Percentiles rank a stretch among this genome's conserved stretches.
Evolutionary conservation across 2,797 vertebrate genomes (phyloP).

Genomic region (Coreius guichenoti): DNA sequence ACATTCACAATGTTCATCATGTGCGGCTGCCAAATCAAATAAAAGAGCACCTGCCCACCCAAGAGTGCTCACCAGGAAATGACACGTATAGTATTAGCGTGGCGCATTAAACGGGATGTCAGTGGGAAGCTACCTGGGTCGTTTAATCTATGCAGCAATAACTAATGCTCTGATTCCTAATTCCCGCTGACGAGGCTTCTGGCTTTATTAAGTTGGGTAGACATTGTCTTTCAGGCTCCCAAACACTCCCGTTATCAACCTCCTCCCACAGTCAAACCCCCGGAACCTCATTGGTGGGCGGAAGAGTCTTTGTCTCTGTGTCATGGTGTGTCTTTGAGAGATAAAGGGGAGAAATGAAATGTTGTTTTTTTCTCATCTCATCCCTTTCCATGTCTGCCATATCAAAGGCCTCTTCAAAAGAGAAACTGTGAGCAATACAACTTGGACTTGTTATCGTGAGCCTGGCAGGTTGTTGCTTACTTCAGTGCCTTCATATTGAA

Average conservation of each 20-base stretch:
- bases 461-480: slow-evolving; percentile 62
- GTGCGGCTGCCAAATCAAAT: neutral
- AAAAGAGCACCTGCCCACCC: slow-evolving; percentile 10
- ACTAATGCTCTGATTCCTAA: slow-evolving; percentile 47
- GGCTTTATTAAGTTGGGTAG: slow-evolving; percentile 60
- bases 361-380: slow-evolving; percentile 57
- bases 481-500: slow-evolving; percentile 59
- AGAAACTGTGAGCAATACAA: slow-evolving; percentile 60
- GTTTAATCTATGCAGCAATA: slow-evolving; percentile 20
- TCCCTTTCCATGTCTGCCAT: slow-evolving; percentile 59
- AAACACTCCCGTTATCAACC: slow-evolving; percentile 58
- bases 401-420: slow-evolving; percentile 65
- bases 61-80: slow-evolving; percentile 17
- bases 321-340: slow-evolving; percentile 66
- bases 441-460: slow-evolving; percentile 64
- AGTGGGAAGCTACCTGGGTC: slow-evolving; percentile 47
- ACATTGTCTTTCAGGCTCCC: slow-evolving; percentile 60
- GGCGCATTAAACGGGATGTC: neutral
- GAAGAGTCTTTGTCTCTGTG: slow-evolving; percentile 64
- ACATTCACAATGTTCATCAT: neutral
- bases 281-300: slow-evolving; percentile 52
- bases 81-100: neutral
- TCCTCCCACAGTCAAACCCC: slow-evolving; percentile 62
- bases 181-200: slow-evolving; percentile 51
- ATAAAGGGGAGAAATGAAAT: slow-evolving; percentile 61